Evolutionary conservation across 2,113 vertebrate species (phyloP).

Genomic region (Spermophilus dauricus): DNA sequence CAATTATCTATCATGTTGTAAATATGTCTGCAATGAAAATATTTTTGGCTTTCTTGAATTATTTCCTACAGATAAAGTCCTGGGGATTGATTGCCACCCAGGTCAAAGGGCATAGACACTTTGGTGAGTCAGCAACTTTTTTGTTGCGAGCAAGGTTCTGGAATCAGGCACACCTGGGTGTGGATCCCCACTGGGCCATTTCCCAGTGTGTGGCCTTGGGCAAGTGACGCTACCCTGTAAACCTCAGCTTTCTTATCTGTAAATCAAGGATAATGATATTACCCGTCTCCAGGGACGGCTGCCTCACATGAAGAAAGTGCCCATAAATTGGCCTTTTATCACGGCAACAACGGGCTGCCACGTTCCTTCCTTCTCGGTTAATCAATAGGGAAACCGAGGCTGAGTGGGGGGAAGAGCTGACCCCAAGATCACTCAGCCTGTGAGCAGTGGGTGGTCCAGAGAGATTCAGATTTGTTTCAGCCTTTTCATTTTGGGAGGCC

Average conservation of each 20-base stretch:
- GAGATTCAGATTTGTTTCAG: neutral
- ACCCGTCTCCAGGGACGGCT: neutral
- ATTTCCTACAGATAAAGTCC: neutral
- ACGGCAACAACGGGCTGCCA: neutral
- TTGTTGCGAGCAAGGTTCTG: neutral
- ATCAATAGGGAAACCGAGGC: conserved; percentile 3
- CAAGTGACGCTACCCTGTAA: neutral
- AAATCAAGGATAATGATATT: neutral
- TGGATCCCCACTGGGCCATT: neutral
- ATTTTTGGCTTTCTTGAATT: conserved; percentile 18
- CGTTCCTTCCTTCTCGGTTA: neutral
- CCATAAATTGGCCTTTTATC: neutral
- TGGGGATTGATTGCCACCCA: neutral
- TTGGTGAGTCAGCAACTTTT: neutral
- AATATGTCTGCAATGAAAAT: neutral
- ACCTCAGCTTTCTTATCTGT: conserved; percentile 14
- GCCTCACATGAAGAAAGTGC: neutral
- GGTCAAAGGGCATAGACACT: neutral
- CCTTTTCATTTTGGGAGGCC: neutral
- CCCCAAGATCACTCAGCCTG: neutral
- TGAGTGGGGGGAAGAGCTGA: neutral
- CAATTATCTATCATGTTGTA: neutral
- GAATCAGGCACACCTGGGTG: neutral
- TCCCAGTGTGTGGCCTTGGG: conserved; percentile 12
- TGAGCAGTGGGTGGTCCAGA: neutral